Evolutionary conservation across 2,888 invertebrate species (phyloP).

Genomic region (Alviniconcha strummeri): DNA sequence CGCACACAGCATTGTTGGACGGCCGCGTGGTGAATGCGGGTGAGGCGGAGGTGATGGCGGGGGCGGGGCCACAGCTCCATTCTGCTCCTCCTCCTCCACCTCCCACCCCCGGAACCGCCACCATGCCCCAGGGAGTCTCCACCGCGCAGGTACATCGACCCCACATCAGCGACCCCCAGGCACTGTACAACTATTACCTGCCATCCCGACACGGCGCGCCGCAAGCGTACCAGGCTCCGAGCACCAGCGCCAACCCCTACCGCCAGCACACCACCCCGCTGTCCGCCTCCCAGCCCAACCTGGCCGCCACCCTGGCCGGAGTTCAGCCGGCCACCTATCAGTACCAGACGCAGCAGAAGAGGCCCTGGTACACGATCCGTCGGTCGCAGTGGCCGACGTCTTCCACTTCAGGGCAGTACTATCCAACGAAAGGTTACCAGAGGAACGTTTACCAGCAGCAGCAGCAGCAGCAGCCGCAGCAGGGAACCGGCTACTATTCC

Average conservation of each 20-base stretch:
- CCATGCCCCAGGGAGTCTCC: no score
- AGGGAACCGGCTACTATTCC: neutral
- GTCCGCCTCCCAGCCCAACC: slow-evolving; percentile 26
- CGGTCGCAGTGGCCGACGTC: slow-evolving; percentile 18
- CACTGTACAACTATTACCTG: slow-evolving; percentile 36
- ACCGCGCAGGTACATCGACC: neutral
- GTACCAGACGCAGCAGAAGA: neutral
- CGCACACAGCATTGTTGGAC: neutral
- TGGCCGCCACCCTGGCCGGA: slow-evolving; percentile 1
- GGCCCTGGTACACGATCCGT: slow-evolving; percentile 36
- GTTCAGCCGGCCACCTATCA: neutral
- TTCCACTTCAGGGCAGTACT: slow-evolving; percentile 2
- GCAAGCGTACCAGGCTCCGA: neutral
- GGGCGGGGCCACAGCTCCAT: neutral
- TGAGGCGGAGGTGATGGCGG: slow-evolving; percentile 3
- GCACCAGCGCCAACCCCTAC: neutral
- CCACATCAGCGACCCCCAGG: slow-evolving; percentile 18
- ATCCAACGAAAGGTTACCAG: neutral
- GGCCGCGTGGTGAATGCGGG: neutral
- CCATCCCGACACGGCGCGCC: slow-evolving; percentile 28
- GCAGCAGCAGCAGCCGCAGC: neutral
- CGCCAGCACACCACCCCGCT: slow-evolving; percentile 28
- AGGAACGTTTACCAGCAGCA: slow-evolving; percentile 1
- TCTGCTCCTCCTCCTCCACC: neutral
- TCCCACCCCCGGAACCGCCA: neutral